Evolutionary conservation across 1,140 invertebrate species (phyloP).

Genomic region (Orius laevigatus): DNA sequence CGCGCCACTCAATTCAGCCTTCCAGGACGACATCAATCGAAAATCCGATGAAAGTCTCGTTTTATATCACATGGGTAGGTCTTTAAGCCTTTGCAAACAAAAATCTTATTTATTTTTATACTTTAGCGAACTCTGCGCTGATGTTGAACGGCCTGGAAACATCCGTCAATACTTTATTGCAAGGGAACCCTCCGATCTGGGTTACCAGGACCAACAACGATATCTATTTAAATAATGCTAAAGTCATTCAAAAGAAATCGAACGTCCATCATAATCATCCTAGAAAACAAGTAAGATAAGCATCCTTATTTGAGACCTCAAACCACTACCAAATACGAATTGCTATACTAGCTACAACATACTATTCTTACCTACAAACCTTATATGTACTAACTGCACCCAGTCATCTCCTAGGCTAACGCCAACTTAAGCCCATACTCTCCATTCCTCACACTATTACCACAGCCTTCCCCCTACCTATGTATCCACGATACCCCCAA

Average conservation of each 20-base stretch:
- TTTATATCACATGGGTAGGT: conserved; percentile 71
- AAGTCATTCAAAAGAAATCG: conserved; percentile 45
- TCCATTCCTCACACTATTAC: too few relatives aligned
- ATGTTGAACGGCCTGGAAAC: conserved; percentile 45
- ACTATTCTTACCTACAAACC: too few relatives aligned
- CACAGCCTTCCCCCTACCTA: too few relatives aligned
- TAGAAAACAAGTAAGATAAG: conserved; percentile 45
- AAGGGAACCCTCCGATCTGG: conserved; percentile 65
- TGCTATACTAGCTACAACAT: too few relatives aligned
- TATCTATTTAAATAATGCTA: conserved; percentile 66
- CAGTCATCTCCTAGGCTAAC: too few relatives aligned
- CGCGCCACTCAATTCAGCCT: conserved; percentile 61
- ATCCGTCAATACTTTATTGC: conserved; percentile 51
- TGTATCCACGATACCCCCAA: too few relatives aligned
- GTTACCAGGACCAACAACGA: conserved; percentile 48
- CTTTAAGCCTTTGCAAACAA: conserved; percentile 9
- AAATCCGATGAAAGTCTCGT: conserved; percentile 40
- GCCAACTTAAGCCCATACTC: too few relatives aligned
- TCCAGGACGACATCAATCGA: conserved; percentile 39
- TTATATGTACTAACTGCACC: too few relatives aligned
- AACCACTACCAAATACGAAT: not conserved
- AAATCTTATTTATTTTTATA: conserved; percentile 17
- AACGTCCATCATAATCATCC: conserved; percentile 42
- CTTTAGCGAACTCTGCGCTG: conserved; percentile 50
- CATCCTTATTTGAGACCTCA: not conserved